Base-by-base conservation (phyloP, 2,113 vertebrate species). In the Tinamus guttatus region DNA sequence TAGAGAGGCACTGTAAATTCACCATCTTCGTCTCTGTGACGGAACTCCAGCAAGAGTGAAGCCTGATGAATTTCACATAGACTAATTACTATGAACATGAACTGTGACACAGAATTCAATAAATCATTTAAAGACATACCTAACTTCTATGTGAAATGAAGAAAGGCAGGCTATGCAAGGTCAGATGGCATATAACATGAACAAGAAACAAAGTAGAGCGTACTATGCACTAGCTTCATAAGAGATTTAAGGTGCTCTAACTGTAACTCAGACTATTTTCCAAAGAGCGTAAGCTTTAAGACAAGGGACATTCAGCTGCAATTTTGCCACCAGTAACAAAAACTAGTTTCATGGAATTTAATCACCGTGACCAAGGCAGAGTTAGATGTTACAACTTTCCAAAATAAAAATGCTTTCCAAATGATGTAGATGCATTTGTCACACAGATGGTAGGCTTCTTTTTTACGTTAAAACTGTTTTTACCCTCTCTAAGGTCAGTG, bases 391-490 rank as follows among this genome's bases (percentile, higher is more conserved):
- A 40, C 28, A 78, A 24, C 25, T 49, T 92, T 49, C 56, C 79
- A 17, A 8, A 83, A 38, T 36, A 74, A 87, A 78, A 79, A 63
- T 13, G 7, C 36, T 85, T 89, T 67, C 40, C 27, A 87, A 90
- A 54, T 68, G 0, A 82, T 10, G 11, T 5, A 49, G 13, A 3
- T 5, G 3, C 52, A 41, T 3, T 14, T 78, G 21, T 60, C 36
- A 69, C 12, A 40, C 3, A 47, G 75, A 62, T 15, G 2, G 4
- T 24, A 84, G 24, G 36, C 6, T 16, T 10, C 3, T 34, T 32
- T 56, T 85, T 76, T 21, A 65, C 10, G 5, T 62, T 51, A 58
- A 9, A 22, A 49, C 52, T 65, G 30, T 22, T 92, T 20, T 92
- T 32, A 13, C 54, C 54, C 27, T 16, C 16, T 27, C 16, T 18